Base-by-base conservation (phyloP, 2,797 vertebrate genomes). In the Australoheros facetus region DNA sequence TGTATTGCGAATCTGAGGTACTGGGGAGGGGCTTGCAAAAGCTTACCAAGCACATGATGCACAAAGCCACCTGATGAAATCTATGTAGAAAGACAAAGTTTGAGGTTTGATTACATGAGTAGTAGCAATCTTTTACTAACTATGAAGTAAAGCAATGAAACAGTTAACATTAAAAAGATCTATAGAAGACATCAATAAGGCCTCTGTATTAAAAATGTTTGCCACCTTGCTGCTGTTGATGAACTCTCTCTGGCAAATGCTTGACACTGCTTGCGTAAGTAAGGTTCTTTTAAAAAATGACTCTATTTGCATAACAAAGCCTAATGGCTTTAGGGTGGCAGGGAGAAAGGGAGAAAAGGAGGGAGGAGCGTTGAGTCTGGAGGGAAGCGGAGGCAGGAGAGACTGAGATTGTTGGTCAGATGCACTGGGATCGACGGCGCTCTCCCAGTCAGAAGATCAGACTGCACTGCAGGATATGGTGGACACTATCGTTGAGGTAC, bases 261-360 rank as follows among this genome's bases (percentile, higher is more conserved):
- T 91, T 92, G 90, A 91, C 91, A 91, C 90, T 90, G 90, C 94
- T 96, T 95, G 93, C 94, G 93, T 92, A 95, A 95, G 89, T 87
- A 79, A 88, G 81, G 73, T 87, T 87, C 92, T 93, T 93, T 93
- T 89, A 87, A 92, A 93, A 94, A 94, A 93, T 84, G 86, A 74
- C 84, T 2, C 3, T 13, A 95, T 96, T 96, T 95, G 93, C 96
- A 96, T 96, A 86, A 96, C 94, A 96, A 96, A 94, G 84, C 85
- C 21, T 23, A 75, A 86, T 88, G 83, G 90, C 92, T 89, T 83
- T 77, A 91, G 85, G 87, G 89, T 81, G 82, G 80, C 73, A 59
- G 78, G 73, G 78, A 87, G 75, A 85, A 89, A 80, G 85, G 69
- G 78, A 87, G 75, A 85, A 89, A 80, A 84, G 69, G 78, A 72